Evolutionary conservation across 1,140 invertebrate genomes (phyloP).

Genomic region (Globodera ellingtonae): DNA sequence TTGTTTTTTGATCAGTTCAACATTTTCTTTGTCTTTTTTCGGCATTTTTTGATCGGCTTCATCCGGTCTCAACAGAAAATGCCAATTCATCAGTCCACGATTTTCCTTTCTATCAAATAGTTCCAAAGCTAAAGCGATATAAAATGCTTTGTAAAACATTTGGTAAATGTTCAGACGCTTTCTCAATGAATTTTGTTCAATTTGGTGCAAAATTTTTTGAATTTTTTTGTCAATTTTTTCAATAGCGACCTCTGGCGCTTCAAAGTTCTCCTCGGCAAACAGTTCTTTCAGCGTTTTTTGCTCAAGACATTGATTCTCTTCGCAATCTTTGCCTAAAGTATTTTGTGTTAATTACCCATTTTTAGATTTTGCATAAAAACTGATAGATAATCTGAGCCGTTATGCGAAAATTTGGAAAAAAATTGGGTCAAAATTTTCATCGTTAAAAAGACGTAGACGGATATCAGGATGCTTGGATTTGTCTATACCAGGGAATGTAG

Average conservation of each 20-base stretch:
- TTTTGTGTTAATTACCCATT: too few relatives aligned
- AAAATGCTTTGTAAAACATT: neutral
- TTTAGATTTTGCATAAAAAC: too few relatives aligned
- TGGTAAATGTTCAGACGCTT: neutral
- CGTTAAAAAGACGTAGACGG: too few relatives aligned
- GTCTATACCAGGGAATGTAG: too few relatives aligned
- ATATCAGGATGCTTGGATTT: too few relatives aligned
- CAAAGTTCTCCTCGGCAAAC: neutral
- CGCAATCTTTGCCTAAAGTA: too few relatives aligned
- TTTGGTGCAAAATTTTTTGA: neutral
- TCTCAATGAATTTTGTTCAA: neutral
- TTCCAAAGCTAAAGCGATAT: neutral
- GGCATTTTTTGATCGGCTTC: neutral
- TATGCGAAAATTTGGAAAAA: too few relatives aligned
- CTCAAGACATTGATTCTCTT: too few relatives aligned
- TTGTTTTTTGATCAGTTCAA: neutral
- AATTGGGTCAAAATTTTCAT: too few relatives aligned
- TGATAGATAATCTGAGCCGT: too few relatives aligned
- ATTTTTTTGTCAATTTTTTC: neutral
- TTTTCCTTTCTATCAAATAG: neutral
- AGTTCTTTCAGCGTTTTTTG: neutral
- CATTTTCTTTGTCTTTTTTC: neutral
- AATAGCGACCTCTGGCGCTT: neutral
- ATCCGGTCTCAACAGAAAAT: neutral
- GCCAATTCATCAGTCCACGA: neutral